A percentile compares a stretch with the other conserved stretches of the same genome.
phyloP scores from a whole-genome alignment of 2,888 invertebrate species.

The Dioctria rufipes region DNA sequence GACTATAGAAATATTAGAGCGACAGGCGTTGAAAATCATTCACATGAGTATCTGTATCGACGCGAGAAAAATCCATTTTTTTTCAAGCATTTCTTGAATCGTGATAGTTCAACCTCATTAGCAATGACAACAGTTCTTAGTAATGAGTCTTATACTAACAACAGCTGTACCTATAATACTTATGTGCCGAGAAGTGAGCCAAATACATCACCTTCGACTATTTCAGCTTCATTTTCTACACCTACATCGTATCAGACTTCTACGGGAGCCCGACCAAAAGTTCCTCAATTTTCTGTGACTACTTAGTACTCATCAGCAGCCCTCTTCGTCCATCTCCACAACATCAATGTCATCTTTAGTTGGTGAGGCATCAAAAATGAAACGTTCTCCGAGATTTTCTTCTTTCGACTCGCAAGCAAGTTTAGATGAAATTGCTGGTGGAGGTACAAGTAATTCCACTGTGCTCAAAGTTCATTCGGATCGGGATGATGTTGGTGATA shows the following conservation, averaged over 20 bases:
- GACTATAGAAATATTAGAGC: constrained; percentile 47
- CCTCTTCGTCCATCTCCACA: constrained; percentile 57
- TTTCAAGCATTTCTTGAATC: constrained; percentile 86
- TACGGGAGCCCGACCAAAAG: constrained; percentile 86
- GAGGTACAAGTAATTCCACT: constrained; percentile 10
- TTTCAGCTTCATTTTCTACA: constrained; percentile 14
- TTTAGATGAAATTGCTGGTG: constrained; percentile 68
- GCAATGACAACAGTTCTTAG: constrained; percentile 55
- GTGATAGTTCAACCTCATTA: constrained; percentile 70
- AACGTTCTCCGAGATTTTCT: constrained; percentile 70
- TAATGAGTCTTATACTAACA: not conserved
- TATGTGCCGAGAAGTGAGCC: not conserved
- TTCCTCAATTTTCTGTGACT: constrained; percentile 69
- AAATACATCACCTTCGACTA: constrained; percentile 20
- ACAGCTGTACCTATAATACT: not conserved
- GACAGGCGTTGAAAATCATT: constrained; percentile 13
- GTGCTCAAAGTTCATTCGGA: not conserved
- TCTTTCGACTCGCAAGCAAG: constrained; percentile 72
- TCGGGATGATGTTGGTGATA: not conserved
- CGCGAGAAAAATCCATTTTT: constrained; percentile 85
- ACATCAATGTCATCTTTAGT: constrained; percentile 56
- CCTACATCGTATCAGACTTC: constrained; percentile 65
- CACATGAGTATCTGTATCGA: constrained; percentile 57
- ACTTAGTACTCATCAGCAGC: constrained; percentile 65
- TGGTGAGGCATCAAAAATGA: constrained; percentile 67